Evolutionary conservation across 2,113 vertebrate species (phyloP), one percentile per base, ranked within the genome.

Genomic region (Cisticola juncidis): DNA sequence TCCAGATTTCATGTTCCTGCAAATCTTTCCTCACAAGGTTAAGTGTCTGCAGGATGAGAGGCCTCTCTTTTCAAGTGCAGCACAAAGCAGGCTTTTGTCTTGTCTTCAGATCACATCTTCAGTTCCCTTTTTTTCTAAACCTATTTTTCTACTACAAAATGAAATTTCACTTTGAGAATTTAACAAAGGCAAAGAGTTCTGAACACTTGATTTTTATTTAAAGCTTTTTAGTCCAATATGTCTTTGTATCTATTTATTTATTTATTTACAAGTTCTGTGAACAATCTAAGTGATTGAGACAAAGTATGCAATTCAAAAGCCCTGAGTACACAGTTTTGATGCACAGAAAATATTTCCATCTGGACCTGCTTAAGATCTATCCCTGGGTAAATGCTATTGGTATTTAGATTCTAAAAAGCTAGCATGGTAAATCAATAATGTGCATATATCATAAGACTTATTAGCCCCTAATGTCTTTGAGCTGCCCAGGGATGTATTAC

Each of bases 401-500:
- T 56, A 94, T 88, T 82, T 94, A 88, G 44, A 86, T 90, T 92
- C 61, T 45, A 58, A 92, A 86, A 86, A 80, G 31, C 42, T 81
- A 84, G 29, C 94, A 58, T 53, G 35, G 64, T 96, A 94, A 95
- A 91, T 94, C 77, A 71, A 60, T 78, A 94, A 35, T 25, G 24
- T 74, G 47, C 13, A 45, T 92, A 58, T 88, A 94, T 92, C 83
- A 71, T 79, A 95, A 91, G 72, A 92, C 48, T 74, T 97, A 95
- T 81, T 92, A 88, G 64, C 24, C 91, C 61, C 91, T 71, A 53
- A 83, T 18, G 77, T 86, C 60, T 91, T 71, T 57, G 88, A 35
- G 24, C 51, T 68, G 69, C 87, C 64, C 60, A 48, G 72, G 69
- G 83, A 86, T 7, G 0, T 74, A 78, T 73, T 90, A 61, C 24